Base-by-base conservation (phyloP, 2,113 vertebrate genomes). In the Ammodytes marinus region DNA sequence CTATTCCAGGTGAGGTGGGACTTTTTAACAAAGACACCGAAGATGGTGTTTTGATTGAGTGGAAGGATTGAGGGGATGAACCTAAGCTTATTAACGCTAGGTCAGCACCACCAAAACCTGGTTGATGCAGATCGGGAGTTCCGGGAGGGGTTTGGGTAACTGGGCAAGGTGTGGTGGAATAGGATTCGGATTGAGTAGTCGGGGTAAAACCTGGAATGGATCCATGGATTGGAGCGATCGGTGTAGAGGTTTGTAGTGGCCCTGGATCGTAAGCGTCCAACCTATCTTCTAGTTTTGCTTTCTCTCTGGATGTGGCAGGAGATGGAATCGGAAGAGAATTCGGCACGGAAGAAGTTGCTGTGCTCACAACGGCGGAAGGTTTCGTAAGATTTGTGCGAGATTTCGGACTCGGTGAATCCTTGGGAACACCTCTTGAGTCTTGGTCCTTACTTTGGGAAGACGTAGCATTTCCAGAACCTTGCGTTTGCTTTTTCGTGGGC, bases 211-310 rank as follows among this genome's bases (percentile, higher is more conserved):
- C 74, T n/a, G 57, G 12, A 52, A 69, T 52, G 1, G 68, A 65
- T 63, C 71, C 76, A 50, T 69, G 50, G 9, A 84, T 49, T 0
- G 84, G 77, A 10, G 9, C 15, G 2, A 88, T 85, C 2, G 91
- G 91, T 57, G 90, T 92, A 19, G 89, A 93, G 37, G 91, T 92
- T 64, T 92, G 92, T 27, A 83, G 17, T 0, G 91, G 90, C 35
- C 79, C 83, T 19, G 84, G 87, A 60, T 84, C 74, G n/a, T 13
- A 67, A 4, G 6, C 40, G 0, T 80, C 83, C 49, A 2, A 69
- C 39, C 27, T 27, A 66, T 77, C 58, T 57, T 37, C 42, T 55
- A 6, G 27, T 46, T 63, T 88, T 5, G 69, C 50, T 0, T 12
- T 61, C 55, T 64, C 71, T 50, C 39, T 13, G 9, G 50, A 37